Evolutionary conservation across 2,888 invertebrate species (phyloP), one percentile per base, ranked within the genome.

Genomic region (Cryptocheilus praepositus): DNA sequence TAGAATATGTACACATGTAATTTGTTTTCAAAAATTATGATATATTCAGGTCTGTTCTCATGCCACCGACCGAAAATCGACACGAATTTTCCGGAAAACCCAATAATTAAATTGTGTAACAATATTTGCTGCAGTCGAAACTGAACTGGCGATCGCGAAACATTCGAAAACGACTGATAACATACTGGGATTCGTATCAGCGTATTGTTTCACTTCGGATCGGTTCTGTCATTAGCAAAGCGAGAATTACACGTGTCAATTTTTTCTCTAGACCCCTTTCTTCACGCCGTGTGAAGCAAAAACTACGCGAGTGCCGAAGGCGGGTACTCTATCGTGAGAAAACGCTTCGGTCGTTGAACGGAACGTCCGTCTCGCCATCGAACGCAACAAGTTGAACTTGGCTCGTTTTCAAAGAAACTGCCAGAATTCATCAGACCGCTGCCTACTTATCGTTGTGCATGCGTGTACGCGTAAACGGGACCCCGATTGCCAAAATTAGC

Each of bases 381-480:
- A 79, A 77, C 69, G 83, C 83, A 83, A 83, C 83, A 83, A 83
- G 83, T 83, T 79, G 80, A 80, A 81, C 80, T 80, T 80, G 83
- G 80, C 81, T 74, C 76, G 73, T 75, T 80, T 81, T 83, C 82
- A 83, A 83, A 83, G 80, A 79, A 76, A 66, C 80, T 71, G 65
- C 58, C 71, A 74, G 74, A 70, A 79, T 79, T 81, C 76, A 73
- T 81, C 76, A 76, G 73, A 65, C 67, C 66, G 43, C 49, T 51
- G n/a, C 46, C 43, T 51, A 21, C 45, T 7, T 4, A 1, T 11
- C 52, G 57, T 51, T 44, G 44, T 18, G 61, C 54, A 62, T 71
- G 45, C 28, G 61, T 22, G 16, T 56, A 11, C 49, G 22, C 46
- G 18, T 25, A 15, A n/a, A 43, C 25, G n/a, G 49, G 25, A 49